These are phyloP conservation scores for Rhyzopertha dominica DNA, from an alignment of 1,140 invertebrate genomes.

Conservation along the genomic window DNA sequence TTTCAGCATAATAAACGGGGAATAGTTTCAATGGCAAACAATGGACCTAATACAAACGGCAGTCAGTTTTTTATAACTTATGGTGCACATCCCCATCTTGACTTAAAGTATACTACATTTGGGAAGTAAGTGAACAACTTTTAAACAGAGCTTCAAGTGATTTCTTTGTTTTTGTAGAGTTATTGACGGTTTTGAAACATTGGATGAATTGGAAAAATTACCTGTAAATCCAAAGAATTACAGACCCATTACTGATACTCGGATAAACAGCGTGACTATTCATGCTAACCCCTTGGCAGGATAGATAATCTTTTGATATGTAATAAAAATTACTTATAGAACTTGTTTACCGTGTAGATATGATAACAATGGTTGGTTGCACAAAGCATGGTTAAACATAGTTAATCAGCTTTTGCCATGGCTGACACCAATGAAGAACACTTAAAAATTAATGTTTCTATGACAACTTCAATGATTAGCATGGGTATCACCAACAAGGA, in stretches of 20 bases:
- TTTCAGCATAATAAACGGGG: constrained; percentile 80
- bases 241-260: constrained; percentile 76
- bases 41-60: constrained; percentile 97
- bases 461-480: no score
- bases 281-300: constrained; percentile 93
- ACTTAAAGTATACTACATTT: constrained; percentile 96
- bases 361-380: no score
- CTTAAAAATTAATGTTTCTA: no score
- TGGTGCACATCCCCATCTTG: constrained; percentile 88
- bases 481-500: no score
- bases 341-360: no score
- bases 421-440: no score
- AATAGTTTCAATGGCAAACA: constrained; percentile 97
- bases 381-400: no score
- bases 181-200: constrained; percentile 93
- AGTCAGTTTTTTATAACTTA: constrained; percentile 98
- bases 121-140: constrained; percentile 69
- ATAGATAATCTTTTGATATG: no score
- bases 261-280: constrained; percentile 85
- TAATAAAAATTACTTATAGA: no score
- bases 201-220: constrained; percentile 94
- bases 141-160: background rate
- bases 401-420: no score
- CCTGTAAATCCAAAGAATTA: constrained; percentile 92
- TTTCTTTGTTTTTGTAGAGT: constrained; percentile 63